Evolutionary conservation across 2,797 vertebrate genomes (phyloP).

Genomic region (Lepilemur ruficaudatus): DNA sequence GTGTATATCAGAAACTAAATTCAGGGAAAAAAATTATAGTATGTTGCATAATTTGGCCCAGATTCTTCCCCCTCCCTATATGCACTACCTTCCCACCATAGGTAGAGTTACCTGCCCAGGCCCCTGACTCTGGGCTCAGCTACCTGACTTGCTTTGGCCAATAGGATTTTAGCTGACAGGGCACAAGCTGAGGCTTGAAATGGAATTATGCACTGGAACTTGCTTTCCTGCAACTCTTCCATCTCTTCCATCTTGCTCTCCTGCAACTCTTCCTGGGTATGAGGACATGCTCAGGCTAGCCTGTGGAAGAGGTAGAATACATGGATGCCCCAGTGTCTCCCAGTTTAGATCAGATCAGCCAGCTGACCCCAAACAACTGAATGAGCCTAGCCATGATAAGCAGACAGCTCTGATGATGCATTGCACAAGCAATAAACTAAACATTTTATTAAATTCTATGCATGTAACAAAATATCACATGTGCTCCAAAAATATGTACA

Average conservation of each 20-base stretch:
- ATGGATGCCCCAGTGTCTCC: neutral
- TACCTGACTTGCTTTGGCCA: neutral
- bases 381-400: neutral
- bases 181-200: neutral
- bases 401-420: neutral
- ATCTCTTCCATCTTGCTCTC: neutral
- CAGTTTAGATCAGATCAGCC: neutral
- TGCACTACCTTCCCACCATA: neutral
- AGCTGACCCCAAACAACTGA: neutral
- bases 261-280: neutral
- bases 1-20: neutral
- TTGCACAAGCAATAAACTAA: neutral
- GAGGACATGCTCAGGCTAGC: neutral
- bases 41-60: neutral
- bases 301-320: neutral
- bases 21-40: neutral
- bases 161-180: neutral
- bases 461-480: too few species aligned
- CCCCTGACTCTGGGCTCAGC: neutral
- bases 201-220: neutral
- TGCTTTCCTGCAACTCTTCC: neutral
- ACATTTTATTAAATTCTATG: too few species aligned
- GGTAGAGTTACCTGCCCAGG: neutral
- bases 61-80: neutral
- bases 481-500: too few species aligned